Conservation (phyloP, 2,797 vertebrate genomes). For the Squalus acanthias region DNA sequence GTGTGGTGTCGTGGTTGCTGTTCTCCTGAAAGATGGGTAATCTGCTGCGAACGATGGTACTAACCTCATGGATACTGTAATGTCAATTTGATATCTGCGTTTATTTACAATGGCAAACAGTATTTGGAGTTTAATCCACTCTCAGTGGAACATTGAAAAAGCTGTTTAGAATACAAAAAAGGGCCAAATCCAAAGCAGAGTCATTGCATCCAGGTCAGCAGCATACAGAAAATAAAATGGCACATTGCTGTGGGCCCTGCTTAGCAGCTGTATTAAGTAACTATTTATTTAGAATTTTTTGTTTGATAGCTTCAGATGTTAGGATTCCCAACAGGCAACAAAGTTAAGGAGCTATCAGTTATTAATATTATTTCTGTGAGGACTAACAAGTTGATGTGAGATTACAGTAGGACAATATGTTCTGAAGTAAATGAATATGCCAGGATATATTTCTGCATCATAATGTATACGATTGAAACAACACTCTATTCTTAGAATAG, state of each 20-base stretch:
- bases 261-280: neutral
- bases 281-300: neutral
- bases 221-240: neutral
- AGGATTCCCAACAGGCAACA: neutral
- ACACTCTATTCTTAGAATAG: neutral
- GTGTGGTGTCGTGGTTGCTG: too few relatives aligned
- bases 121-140: neutral
- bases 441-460: neutral
- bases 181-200: neutral
- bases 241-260: neutral
- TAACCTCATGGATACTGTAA: neutral
- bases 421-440: neutral
- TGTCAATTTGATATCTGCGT: neutral
- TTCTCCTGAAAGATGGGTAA: too few relatives aligned
- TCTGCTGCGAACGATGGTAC: too few relatives aligned
- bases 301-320: neutral
- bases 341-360: neutral
- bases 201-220: neutral
- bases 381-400: neutral
- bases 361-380: neutral
- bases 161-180: neutral
- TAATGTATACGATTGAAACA: neutral
- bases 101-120: neutral
- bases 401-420: neutral
- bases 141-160: neutral